phyloP scores from a whole-genome alignment of 2,888 invertebrate species.

The Clepsis dumicolana region DNA sequence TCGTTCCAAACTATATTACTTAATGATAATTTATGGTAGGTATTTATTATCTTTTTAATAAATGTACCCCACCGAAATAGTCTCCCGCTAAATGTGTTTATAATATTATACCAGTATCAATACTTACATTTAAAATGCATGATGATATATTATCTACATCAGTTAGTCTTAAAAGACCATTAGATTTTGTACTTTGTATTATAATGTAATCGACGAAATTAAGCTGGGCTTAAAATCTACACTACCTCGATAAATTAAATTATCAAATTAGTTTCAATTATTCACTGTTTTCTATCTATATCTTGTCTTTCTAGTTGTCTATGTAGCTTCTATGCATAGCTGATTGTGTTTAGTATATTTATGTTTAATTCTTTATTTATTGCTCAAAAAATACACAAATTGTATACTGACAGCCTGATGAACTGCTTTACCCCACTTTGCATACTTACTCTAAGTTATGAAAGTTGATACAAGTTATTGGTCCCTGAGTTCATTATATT shows the following conservation, averaged over 20 bases:
- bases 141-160: constrained; percentile 22
- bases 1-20: constrained; percentile 1
- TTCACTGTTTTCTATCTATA: not conserved
- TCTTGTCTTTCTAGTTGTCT: not conserved
- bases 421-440: too few species aligned
- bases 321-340: not conserved
- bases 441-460: too few species aligned
- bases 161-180: constrained; percentile 27
- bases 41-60: constrained; percentile 22
- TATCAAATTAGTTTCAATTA: not conserved
- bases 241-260: not conserved
- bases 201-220: constrained; percentile 10
- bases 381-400: not conserved
- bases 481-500: not conserved
- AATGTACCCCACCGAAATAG: constrained; percentile 37
- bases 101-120: not conserved
- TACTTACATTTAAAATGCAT: constrained; percentile 17
- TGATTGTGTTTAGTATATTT: not conserved
- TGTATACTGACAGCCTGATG: too few species aligned
- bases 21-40: constrained; percentile 25
- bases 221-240: not conserved
- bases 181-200: constrained; percentile 40
- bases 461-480: not conserved
- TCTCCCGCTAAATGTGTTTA: constrained; percentile 14
- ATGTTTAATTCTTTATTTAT: not conserved